phyloP scores from a whole-genome alignment of 2,113 vertebrate genomes.

The Emydura subglobosa region DNA sequence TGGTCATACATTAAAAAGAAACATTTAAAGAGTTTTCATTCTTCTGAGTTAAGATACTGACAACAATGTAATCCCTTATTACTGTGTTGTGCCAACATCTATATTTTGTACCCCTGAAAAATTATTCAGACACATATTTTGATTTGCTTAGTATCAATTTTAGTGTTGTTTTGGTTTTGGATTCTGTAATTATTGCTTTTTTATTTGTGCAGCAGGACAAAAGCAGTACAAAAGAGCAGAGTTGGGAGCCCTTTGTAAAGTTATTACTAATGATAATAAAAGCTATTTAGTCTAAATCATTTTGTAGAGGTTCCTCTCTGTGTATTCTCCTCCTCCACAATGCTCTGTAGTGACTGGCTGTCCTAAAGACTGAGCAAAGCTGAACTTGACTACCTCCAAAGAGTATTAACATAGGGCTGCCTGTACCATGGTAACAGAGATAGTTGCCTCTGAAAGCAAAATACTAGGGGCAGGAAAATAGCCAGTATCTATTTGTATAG shows the following conservation, averaged over 20 bases:
- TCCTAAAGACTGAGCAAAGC: neutral
- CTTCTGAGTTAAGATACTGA: neutral
- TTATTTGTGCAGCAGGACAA: neutral
- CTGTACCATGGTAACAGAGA: neutral
- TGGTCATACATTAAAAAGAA: neutral
- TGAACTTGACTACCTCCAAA: neutral
- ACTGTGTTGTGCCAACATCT: neutral
- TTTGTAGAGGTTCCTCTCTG: neutral
- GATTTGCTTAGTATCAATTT: neutral
- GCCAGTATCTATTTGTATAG: too few relatives aligned
- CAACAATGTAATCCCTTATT: neutral
- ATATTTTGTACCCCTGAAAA: neutral
- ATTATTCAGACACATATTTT: neutral
- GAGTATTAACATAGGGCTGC: too few relatives aligned
- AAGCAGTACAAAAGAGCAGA: too few relatives aligned
- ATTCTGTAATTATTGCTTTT: neutral
- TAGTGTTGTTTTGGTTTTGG: neutral
- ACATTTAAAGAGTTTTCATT: neutral
- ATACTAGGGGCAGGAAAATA: neutral
- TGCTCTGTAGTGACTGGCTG: neutral
- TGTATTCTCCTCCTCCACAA: neutral
- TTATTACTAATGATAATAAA: neutral
- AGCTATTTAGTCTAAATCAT: neutral
- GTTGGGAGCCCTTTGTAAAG: too few relatives aligned
- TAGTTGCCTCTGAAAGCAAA: neutral